phyloP scores from a whole-genome alignment of 2,888 invertebrate species.

The Melikaiella ostensackeni region DNA sequence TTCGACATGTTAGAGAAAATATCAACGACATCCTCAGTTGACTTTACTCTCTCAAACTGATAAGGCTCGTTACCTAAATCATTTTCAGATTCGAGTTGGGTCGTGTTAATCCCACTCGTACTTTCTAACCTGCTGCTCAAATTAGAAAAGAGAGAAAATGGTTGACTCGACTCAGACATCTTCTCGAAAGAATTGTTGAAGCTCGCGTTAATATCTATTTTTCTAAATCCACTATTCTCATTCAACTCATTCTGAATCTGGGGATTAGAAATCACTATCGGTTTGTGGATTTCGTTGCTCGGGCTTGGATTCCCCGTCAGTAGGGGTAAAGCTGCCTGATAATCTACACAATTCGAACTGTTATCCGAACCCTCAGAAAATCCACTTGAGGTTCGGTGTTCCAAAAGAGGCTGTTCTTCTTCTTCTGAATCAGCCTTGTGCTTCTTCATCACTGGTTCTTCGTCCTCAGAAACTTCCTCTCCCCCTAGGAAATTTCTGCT shows the following conservation, averaged over 20 bases:
- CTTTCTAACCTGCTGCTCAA: not conserved
- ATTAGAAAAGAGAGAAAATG: conserved; percentile 1
- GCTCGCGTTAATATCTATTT: conserved; percentile 59
- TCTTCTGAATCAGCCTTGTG: conserved; percentile 62
- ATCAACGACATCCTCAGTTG: not conserved
- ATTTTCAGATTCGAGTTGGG: not conserved
- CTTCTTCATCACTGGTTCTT: conserved; percentile 67
- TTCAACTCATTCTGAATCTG: conserved; percentile 71
- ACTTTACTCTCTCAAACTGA: not conserved
- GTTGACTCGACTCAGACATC: conserved; percentile 25
- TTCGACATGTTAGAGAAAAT: not conserved
- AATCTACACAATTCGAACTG: conserved; percentile 69
- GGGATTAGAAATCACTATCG: conserved; percentile 70
- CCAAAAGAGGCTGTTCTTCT: conserved; percentile 67
- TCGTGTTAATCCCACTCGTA: not conserved
- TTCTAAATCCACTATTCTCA: conserved; percentile 71
- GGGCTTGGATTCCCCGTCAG: conserved; percentile 68
- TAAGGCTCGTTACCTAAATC: not conserved
- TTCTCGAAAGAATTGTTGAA: conserved; percentile 45
- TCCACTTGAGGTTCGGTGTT: conserved; percentile 66
- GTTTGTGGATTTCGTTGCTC: conserved; percentile 51
- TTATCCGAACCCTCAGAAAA: conserved; percentile 69
- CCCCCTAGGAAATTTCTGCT: conserved; percentile 61
- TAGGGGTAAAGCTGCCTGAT: conserved; percentile 71
- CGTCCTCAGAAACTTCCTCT: conserved; percentile 52